Evolutionary conservation across 37 sponge, comb jelly and placozoan species (phyloP).

Genomic region (Petrosia ficiformis): DNA sequence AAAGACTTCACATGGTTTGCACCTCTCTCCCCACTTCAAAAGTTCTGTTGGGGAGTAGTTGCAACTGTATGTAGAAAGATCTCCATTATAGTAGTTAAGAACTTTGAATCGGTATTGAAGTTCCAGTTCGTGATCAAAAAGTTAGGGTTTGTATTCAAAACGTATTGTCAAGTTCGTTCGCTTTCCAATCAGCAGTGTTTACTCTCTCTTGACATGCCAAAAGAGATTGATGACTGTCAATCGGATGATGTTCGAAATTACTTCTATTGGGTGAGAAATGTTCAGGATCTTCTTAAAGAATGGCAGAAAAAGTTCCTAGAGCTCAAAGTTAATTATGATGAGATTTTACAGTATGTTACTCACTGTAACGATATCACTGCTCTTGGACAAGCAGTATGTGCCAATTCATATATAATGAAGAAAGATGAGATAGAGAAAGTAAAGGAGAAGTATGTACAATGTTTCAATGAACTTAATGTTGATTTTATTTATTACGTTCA

Average conservation of each 20-base stretch:
- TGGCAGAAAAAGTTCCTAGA: slow-evolving; percentile 45
- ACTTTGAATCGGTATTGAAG: slow-evolving; percentile 29
- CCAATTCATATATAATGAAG: slow-evolving; percentile 7
- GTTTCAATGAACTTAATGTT: slow-evolving; percentile 29
- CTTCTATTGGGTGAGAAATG: slow-evolving; percentile 48
- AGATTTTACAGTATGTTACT: slow-evolving; percentile 37
- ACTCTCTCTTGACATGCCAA: slow-evolving; percentile 11
- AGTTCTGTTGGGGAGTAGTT: slow-evolving; percentile 59
- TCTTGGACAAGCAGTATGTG: slow-evolving; percentile 27
- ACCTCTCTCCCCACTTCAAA: slow-evolving; percentile 26
- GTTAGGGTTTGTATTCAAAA: slow-evolving; percentile 24
- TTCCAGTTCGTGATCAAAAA: slow-evolving; percentile 16
- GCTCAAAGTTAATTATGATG: slow-evolving; percentile 44
- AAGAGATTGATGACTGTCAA: slow-evolving; percentile 1
- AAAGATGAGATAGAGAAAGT: background rate
- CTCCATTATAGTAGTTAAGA: slow-evolving; percentile 6
- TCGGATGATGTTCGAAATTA: slow-evolving; percentile 37
- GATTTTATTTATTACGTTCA: slow-evolving; percentile 31
- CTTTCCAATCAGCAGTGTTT: slow-evolving; percentile 10
- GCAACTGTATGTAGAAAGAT: slow-evolving; percentile 39
- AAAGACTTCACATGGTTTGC: slow-evolving; percentile 30
- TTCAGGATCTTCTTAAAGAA: slow-evolving; percentile 19
- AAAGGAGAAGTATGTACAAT: slow-evolving; percentile 5
- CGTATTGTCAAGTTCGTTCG: slow-evolving; percentile 18
- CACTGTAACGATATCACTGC: background rate